A percentile compares a stretch with the other conserved stretches of the same genome.
Evolutionary conservation across 37 sponge, comb jelly and placozoan species (phyloP).

Genomic region (Axinella damicornis): DNA sequence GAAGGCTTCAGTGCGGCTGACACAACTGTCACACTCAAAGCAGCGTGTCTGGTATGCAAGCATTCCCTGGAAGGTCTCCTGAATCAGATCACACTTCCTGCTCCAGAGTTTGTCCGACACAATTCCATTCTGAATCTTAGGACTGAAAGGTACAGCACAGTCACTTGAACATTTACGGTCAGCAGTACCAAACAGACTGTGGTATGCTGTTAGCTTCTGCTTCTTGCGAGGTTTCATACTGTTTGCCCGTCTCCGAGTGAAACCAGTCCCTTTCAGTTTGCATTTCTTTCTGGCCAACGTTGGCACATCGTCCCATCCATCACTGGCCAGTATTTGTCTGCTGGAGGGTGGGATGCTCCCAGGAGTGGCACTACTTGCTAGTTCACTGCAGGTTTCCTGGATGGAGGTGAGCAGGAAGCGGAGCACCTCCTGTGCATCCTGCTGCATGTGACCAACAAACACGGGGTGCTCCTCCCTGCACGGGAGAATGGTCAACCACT

Average conservation of each 20-base stretch:
- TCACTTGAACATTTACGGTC: too few relatives aligned
- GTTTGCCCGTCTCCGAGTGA: too few relatives aligned
- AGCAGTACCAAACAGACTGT: not conserved
- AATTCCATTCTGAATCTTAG: too few relatives aligned
- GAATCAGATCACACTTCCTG: conserved; percentile 5
- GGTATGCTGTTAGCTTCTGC: conserved; percentile 10
- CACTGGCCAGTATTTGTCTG: too few relatives aligned
- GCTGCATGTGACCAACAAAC: conserved; percentile 61
- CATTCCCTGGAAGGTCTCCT: conserved; percentile 61
- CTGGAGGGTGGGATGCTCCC: not conserved
- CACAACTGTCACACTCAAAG: conserved; percentile 70
- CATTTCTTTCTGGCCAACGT: not conserved
- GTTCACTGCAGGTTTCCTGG: conserved; percentile 28
- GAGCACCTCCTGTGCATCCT: conserved; percentile 86
- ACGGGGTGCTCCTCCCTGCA: conserved; percentile 37
- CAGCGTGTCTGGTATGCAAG: conserved; percentile 64
- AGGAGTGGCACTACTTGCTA: not conserved
- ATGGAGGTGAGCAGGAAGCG: conserved; percentile 59
- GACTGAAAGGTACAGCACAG: too few relatives aligned
- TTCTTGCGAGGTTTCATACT: not conserved
- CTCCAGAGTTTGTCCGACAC: too few relatives aligned
- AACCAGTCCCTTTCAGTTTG: too few relatives aligned
- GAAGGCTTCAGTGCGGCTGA: conserved; percentile 64
- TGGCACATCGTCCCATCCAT: not conserved
- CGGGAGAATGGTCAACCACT: not conserved